phyloP scores from a whole-genome alignment of 2,888 invertebrate genomes.

The Pseudococcus jackbeardsleyi region DNA sequence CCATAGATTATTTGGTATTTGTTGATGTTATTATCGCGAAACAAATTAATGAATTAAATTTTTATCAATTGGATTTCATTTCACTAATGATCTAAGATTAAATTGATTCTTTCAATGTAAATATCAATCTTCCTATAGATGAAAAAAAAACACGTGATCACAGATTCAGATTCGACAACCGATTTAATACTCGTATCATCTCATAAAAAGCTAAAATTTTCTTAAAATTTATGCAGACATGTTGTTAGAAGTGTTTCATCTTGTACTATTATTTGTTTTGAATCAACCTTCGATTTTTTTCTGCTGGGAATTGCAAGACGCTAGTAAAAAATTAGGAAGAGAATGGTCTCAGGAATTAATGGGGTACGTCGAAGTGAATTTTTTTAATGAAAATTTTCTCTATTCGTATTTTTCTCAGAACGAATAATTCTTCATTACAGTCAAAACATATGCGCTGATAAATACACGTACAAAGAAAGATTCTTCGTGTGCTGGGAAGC shows the following conservation, averaged over 20 bases:
- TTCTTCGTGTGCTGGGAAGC: background rate
- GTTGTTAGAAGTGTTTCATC: background rate
- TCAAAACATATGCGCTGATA: constrained; percentile 6
- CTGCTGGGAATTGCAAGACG: background rate
- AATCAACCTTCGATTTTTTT: background rate
- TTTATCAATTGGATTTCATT: background rate
- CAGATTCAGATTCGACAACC: background rate
- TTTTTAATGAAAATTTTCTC: background rate
- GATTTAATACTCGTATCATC: background rate
- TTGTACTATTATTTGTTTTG: background rate
- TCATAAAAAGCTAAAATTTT: background rate
- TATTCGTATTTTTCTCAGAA: background rate
- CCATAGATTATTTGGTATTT: too few relatives aligned
- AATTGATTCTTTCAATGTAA: background rate
- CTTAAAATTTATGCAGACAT: background rate
- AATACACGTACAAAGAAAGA: constrained; percentile 24
- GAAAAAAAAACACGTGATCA: background rate
- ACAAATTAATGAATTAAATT: background rate
- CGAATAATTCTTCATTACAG: background rate
- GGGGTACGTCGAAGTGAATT: background rate
- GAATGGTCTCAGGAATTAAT: background rate
- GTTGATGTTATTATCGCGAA: too few relatives aligned
- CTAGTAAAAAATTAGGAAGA: background rate
- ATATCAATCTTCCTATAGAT: background rate
- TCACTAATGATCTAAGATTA: background rate